Evolutionary conservation across 92 coral and sea anemone genomes (phyloP), one percentile per base, ranked within the genome.

Genomic region (Meandrina meandrites): DNA sequence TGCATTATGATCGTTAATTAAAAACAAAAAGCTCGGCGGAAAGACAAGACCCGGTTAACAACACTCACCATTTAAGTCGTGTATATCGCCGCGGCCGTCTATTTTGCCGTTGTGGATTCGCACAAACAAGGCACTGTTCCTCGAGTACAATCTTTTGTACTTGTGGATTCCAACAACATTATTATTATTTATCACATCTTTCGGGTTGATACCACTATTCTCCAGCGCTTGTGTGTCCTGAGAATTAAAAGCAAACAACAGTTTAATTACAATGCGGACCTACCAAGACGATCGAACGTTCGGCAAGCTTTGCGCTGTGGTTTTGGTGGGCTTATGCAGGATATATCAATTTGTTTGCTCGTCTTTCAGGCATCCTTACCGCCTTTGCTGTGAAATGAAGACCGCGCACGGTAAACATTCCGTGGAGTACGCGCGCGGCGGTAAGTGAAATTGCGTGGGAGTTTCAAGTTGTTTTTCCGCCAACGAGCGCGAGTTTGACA

Each of bases 51-150:
- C 45, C 42, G 21, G 45, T 71, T 19, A 4, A 37, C 31, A 2
- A 27, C n/a, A 73, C 94, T 90, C 77, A 94, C 98, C 94, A 48
- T 81, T 91, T 15, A 75, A 70, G 36, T 94, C 98, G 34, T 70
- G 84, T 24, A 66, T 53, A 82, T 54, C 60, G 7, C 95, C 95
- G 24, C 15, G 18, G 28, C 98, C 98, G 71, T 94, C 98, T 13
- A 91, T 89, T 60, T 81, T 76, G 32, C 84, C 86, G 72, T 50
- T 62, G 48, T 84, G 48, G 19, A 94, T 83, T 80, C 98, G 90
- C n/a, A 94, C 88, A 60, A 74, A 92, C 79, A 66, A 91, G 27
- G 81, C 86, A 58, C 92, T 92, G 79, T 92, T 94, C 37, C 67
- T 90, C 0, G 98, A 94, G 91, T 94, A 94, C 75, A 94, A 76